Percentiles rank a stretch among this genome's conserved stretches.
Conservation (phyloP, 2,113 vertebrate genomes). For the Campylorhamphus procurvoides region DNA sequence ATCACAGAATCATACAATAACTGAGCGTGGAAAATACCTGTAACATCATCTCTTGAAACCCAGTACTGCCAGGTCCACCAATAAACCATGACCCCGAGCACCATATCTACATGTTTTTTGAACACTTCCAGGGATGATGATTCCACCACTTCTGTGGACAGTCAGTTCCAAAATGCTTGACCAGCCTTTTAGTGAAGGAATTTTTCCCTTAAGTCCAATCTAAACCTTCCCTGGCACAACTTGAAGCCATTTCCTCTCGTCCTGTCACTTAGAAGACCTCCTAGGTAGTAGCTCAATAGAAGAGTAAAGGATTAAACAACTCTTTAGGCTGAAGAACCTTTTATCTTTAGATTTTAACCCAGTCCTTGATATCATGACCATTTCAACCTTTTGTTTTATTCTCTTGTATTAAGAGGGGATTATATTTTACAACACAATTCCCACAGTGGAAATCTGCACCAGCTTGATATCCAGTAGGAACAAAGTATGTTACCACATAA, state of each 20-base stretch:
- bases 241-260: background rate
- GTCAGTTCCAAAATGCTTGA: background rate
- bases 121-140: background rate
- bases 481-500: background rate
- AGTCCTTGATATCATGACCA: background rate
- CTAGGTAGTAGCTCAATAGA: background rate
- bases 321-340: background rate
- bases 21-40: background rate
- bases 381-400: background rate
- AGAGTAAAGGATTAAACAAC: background rate
- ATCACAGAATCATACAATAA: background rate
- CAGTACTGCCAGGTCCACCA: background rate
- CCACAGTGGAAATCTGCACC: background rate
- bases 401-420: background rate
- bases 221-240: background rate
- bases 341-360: background rate
- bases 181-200: background rate
- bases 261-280: background rate
- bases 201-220: background rate
- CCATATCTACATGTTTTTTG: background rate
- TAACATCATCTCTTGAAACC: fast-evolving
- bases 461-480: background rate
- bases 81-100: background rate
- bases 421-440: background rate
- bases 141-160: background rate